Base-by-base conservation (phyloP, 1,140 invertebrate species). In the Amyelois transitella region DNA sequence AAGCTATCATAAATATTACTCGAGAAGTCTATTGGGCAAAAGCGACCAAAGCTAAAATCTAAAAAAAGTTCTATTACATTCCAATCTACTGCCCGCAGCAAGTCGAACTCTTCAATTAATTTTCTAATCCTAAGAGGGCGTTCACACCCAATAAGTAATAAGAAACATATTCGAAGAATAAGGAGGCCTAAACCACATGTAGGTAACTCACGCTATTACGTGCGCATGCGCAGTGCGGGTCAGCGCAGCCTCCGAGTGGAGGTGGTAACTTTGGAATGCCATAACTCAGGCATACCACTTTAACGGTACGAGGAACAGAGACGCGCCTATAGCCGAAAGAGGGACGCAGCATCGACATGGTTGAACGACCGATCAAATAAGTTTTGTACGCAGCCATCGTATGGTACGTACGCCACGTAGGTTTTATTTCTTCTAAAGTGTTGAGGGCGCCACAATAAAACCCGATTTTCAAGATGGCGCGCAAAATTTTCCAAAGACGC, bases 291-390 rank as follows among this genome's bases (percentile, higher is more conserved):
- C 76, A 73, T 81, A 81, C 74, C 68, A 81, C 79, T 73, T 79
- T 86, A 86, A 86, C 83, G 81, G 83, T 84, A 78, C 78, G 83
- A 63, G 71, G 38, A 76, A 86, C 59, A 51, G 78, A 71, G 80
- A 84, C 54, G 56, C 58, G 60, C 55, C 49, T 69, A 76, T 74
- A 55, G 28, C 58, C 24, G 55, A 55, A 75, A 82, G 64, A 44
- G 69, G 59, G 69, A 73, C 56, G 58, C 59, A 56, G 52, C 55
- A 68, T 61, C 69, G 77, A 75, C 74, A 81, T 81, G 81, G 83
- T 86, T 86, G 83, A 86, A 86, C 81, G 83, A 86, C 83, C 83
- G 79, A 86, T 86, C 83, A 86, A 86, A 86, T 84, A 84, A 86
- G 83, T 86, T 82, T 81, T 80, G 83, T 83, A 76, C 75, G 72